phyloP scores from a whole-genome alignment of 2,888 invertebrate species.

The Fissipunctia ypsillon region DNA sequence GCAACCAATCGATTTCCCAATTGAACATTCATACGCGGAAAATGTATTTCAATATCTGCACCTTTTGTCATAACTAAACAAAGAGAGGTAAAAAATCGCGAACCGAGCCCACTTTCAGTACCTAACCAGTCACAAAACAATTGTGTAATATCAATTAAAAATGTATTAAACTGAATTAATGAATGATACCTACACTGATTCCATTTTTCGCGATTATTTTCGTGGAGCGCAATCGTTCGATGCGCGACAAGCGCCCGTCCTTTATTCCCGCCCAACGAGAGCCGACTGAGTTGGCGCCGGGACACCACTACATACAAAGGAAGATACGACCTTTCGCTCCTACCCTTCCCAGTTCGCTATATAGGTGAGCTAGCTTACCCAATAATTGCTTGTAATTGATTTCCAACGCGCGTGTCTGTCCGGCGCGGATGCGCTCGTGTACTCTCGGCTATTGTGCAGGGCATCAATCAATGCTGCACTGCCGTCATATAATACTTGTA shows the following conservation, averaged over 20 bases:
- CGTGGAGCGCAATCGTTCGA: constrained; percentile 37
- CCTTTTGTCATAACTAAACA: constrained; percentile 65
- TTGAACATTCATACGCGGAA: constrained; percentile 56
- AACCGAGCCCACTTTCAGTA: not conserved
- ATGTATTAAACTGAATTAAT: constrained; percentile 18
- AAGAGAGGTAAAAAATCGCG: constrained; percentile 71
- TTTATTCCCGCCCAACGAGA: constrained; percentile 68
- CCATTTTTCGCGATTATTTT: constrained; percentile 61
- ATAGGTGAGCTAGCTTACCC: constrained; percentile 59
- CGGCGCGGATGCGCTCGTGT: constrained; percentile 54
- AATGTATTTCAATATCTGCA: constrained; percentile 56
- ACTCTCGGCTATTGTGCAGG: constrained; percentile 41
- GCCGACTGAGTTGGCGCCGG: constrained; percentile 64
- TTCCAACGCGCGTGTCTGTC: constrained; percentile 56
- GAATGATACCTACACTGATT: constrained; percentile 59
- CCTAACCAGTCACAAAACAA: constrained; percentile 1
- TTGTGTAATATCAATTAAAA: constrained; percentile 7
- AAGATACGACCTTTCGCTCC: constrained; percentile 66
- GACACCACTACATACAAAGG: constrained; percentile 30
- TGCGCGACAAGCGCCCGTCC: constrained; percentile 70
- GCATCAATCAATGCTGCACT: constrained; percentile 59
- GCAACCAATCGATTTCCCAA: constrained; percentile 56
- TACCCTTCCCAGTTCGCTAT: constrained; percentile 49
- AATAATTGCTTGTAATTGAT: constrained; percentile 69
- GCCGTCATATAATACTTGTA: constrained; percentile 5